These are phyloP conservation scores for Erethizon dorsatum DNA, from an alignment of 2,797 vertebrate genomes.

Conservation along the genomic window DNA sequence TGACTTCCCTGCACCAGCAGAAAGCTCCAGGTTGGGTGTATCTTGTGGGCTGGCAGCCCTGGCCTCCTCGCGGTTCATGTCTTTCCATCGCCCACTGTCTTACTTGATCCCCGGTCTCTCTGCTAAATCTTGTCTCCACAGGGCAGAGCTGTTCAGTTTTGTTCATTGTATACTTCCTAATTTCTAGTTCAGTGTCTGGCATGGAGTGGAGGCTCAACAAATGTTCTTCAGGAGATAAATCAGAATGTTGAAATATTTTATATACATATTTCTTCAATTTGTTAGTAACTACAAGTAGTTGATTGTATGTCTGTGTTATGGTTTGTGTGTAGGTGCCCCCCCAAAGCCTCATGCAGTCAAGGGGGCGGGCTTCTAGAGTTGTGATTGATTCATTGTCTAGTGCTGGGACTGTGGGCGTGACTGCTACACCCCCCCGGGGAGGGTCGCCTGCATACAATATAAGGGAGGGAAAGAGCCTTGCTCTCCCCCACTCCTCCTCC, in stretches of 20 bases:
- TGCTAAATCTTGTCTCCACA: background rate
- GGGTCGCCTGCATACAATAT: too few species aligned
- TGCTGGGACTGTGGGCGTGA: too few species aligned
- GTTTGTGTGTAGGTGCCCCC: too few species aligned
- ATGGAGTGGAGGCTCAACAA: background rate
- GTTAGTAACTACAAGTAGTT: conserved; percentile 18
- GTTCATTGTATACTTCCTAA: background rate
- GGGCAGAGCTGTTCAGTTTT: background rate
- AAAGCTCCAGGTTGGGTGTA: background rate
- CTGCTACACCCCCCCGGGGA: too few species aligned
- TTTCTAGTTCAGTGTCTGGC: background rate
- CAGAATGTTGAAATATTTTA: conserved; percentile 10
- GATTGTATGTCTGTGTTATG: background rate
- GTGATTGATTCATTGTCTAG: too few species aligned
- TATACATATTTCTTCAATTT: conserved; percentile 20
- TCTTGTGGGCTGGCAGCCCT: background rate
- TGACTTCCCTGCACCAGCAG: background rate
- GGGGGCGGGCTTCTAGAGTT: too few species aligned
- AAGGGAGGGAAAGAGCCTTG: too few species aligned
- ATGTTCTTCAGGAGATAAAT: conserved; percentile 30
- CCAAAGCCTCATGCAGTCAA: too few species aligned
- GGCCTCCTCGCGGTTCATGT: background rate
- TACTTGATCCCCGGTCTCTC: background rate
- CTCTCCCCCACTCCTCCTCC: too few species aligned
- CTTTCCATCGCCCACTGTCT: background rate